Conservation (phyloP, 2,113 vertebrate genomes). For the Prunella fulvescens region DNA sequence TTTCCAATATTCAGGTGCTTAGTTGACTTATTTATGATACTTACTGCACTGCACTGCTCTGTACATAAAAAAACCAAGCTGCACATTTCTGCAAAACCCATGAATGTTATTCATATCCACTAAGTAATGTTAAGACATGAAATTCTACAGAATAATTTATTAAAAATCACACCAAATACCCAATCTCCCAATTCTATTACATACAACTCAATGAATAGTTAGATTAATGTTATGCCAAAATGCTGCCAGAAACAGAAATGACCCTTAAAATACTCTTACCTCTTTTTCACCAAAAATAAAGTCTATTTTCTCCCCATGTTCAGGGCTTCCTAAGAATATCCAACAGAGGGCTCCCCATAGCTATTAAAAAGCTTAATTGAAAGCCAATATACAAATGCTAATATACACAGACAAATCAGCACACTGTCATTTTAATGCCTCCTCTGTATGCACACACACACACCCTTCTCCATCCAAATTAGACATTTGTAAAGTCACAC, state of each 20-base stretch:
- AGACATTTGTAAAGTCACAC: background rate
- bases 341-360: conserved; percentile 64
- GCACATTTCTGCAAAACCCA: background rate
- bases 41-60: background rate
- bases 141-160: conserved; percentile 3
- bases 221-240: background rate
- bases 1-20: background rate
- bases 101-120: background rate
- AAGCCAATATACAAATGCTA: background rate
- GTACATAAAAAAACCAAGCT: background rate
- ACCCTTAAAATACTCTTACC: background rate
- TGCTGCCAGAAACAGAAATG: background rate
- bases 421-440: background rate
- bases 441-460: background rate
- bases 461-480: accelerated
- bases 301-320: background rate
- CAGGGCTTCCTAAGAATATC: background rate
- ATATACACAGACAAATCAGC: background rate
- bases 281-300: background rate
- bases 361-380: background rate
- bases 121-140: background rate
- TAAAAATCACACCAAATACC: background rate
- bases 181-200: background rate
- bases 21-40: background rate
- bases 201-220: background rate